Evolutionary conservation across 1,140 invertebrate genomes (phyloP), one percentile per base, ranked within the genome.

Genomic region (Mycetomoellerius zeteki): DNA sequence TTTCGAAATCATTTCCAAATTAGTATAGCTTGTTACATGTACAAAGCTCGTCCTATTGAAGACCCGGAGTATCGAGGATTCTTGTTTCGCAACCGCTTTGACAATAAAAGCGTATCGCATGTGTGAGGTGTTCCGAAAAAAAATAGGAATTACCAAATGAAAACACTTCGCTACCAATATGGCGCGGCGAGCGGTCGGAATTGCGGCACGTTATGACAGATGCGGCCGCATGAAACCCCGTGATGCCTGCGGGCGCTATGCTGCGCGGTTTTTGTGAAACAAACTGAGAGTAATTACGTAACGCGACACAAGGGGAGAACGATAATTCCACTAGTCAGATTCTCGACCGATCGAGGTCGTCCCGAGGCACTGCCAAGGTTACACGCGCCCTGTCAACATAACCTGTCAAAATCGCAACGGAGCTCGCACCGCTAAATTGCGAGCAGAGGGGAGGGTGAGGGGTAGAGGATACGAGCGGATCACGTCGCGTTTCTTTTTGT

Each of bases 321-420:
- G 12, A 69, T n/a, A 54, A 89, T 67, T 86, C 85, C 52, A 60
- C n/a, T 43, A 84, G 52, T 67, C 64, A 14, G 64, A 80, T 78
- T 16, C n/a, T 47, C n/a, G 65, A 86, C 43, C 37, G n/a, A 78
- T 89, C 64, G 85, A 65, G 84, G 78, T 52, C 75, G 58, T 58
- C 86, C 86, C 54, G 58, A 3, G 14, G 58, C 37, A 54, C 56
- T 30, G 69, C 56, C 75, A 86, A 72, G 75, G 69, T 80, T 80
- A 85, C 71, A 60, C 75, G 58, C 65, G 47, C 71, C 87, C 37
- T 88, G 92, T 90, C 91, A 91, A 93, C 86, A 91, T 92, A 93
- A 93, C 91, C 92, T 87, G 21, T 69, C 16, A 78, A 88, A 87
- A 84, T 58, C 58, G 27, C 14, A 4, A 1, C 7, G 6, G 5